Conservation (phyloP, 1,140 invertebrate genomes). For the Heliconius congener region DNA sequence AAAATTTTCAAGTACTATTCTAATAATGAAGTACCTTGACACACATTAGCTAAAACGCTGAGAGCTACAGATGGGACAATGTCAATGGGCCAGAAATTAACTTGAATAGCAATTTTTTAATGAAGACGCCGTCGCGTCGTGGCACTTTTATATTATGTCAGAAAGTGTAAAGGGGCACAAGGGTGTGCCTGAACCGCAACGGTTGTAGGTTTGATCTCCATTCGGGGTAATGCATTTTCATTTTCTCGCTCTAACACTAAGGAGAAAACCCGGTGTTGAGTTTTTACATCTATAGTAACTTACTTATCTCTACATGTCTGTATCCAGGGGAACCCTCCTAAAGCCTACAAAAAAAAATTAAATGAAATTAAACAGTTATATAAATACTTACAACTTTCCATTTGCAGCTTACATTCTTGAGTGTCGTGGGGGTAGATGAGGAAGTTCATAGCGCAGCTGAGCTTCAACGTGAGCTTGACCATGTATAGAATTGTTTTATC, state of each 20-base stretch:
- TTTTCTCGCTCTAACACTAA: too few relatives aligned
- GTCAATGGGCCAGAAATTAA: slow-evolving; percentile 19
- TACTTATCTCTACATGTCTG: neutral
- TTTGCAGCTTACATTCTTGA: slow-evolving; percentile 94
- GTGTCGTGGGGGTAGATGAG: slow-evolving; percentile 95
- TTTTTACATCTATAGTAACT: too few relatives aligned
- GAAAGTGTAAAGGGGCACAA: neutral
- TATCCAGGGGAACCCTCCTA: neutral
- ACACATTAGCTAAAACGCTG: slow-evolving; percentile 22
- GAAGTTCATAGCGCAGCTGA: slow-evolving; percentile 96
- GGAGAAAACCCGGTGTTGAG: too few relatives aligned
- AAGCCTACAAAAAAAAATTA: neutral
- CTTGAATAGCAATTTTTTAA: slow-evolving; percentile 18
- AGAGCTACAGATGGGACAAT: slow-evolving; percentile 13
- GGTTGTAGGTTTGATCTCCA: too few relatives aligned
- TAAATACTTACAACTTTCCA: slow-evolving; percentile 92
- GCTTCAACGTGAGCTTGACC: slow-evolving; percentile 91
- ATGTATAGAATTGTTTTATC: slow-evolving; percentile 90
- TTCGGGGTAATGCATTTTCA: too few relatives aligned
- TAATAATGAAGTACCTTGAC: slow-evolving; percentile 25
- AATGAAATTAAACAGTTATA: neutral
- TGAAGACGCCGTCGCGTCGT: neutral
- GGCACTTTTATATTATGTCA: neutral
- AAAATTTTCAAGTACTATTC: slow-evolving; percentile 16
- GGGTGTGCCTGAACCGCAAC: too few relatives aligned